A percentile compares a stretch with the other conserved stretches of the same genome.
Conservation (phyloP, 1,140 invertebrate genomes). For the Holotrichia oblita region DNA sequence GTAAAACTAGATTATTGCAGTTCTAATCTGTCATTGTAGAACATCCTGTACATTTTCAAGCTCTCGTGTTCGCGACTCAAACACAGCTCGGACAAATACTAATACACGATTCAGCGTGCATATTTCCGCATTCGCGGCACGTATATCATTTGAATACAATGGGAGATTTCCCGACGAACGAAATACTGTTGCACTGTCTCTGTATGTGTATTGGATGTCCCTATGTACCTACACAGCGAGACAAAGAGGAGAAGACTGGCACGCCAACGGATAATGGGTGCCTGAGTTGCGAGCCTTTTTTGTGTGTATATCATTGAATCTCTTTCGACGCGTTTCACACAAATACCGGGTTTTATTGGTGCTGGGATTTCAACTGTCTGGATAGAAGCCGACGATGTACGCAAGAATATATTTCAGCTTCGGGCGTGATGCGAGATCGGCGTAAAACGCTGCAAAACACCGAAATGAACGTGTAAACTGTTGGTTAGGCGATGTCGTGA, state of each 20-base stretch:
- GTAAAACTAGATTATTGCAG: too few relatives aligned
- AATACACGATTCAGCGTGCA: background rate
- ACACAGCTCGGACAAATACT: background rate
- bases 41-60: too few relatives aligned
- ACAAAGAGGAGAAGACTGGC: background rate
- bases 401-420: background rate
- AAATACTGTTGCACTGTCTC: background rate
- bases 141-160: conserved; percentile 36
- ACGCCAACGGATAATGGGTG: background rate
- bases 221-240: background rate
- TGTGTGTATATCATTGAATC: conserved; percentile 13
- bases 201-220: background rate
- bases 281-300: conserved; percentile 19
- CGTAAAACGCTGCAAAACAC: background rate
- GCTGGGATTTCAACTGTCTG: background rate
- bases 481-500: background rate
- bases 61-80: background rate
- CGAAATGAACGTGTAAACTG: conserved; percentile 10
- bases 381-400: background rate
- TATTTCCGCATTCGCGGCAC: conserved; percentile 19
- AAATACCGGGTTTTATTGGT: conserved; percentile 2
- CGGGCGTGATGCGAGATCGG: background rate
- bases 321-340: background rate
- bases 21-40: too few relatives aligned
- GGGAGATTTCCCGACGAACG: conserved; percentile 31